Percentiles rank a stretch among this genome's conserved stretches.
phyloP scores from a whole-genome alignment of 2,113 vertebrate species.

The Nothobranchius kuhntae region DNA sequence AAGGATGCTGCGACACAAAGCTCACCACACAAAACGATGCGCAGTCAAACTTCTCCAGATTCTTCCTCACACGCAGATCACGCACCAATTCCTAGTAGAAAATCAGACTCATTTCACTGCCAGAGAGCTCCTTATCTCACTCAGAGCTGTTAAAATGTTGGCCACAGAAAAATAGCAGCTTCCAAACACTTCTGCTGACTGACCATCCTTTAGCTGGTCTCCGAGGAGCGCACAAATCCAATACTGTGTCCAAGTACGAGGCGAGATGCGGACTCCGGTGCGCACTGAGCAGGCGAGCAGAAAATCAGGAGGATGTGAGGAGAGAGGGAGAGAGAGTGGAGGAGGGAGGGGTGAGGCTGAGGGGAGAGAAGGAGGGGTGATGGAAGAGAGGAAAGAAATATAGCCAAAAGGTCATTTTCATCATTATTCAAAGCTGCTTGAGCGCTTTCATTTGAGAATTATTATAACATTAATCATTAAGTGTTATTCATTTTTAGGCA shows the following conservation, averaged over 20 bases:
- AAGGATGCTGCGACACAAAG: slow-evolving; percentile 35
- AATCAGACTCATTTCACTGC: slow-evolving; percentile 42
- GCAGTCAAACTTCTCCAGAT: slow-evolving; percentile 60
- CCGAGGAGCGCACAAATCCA: slow-evolving; percentile 42
- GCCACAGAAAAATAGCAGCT: slow-evolving; percentile 46
- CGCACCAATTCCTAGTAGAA: not conserved
- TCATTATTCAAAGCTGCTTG: too few species aligned
- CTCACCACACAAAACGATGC: slow-evolving; percentile 70
- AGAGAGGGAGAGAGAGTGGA: slow-evolving; percentile 22
- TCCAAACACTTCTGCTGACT: slow-evolving; percentile 73
- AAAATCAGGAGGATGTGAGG: slow-evolving; percentile 24
- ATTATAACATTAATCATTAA: too few species aligned
- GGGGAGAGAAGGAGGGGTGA: not conserved
- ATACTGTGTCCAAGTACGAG: slow-evolving; percentile 32
- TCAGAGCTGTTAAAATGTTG: slow-evolving; percentile 45
- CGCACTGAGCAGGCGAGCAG: slow-evolving; percentile 16
- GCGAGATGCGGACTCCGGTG: slow-evolving; percentile 32
- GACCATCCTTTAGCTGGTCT: slow-evolving; percentile 65
- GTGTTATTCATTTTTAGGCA: too few species aligned
- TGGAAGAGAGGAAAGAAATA: slow-evolving; percentile 3
- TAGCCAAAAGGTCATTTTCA: too few species aligned
- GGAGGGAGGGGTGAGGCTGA: too few species aligned
- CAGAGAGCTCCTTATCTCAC: slow-evolving; percentile 23
- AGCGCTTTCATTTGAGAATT: too few species aligned
- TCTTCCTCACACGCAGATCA: slow-evolving; percentile 45